phyloP scores from a whole-genome alignment of 2,797 vertebrate species.

The Hafferia zeledoni region DNA sequence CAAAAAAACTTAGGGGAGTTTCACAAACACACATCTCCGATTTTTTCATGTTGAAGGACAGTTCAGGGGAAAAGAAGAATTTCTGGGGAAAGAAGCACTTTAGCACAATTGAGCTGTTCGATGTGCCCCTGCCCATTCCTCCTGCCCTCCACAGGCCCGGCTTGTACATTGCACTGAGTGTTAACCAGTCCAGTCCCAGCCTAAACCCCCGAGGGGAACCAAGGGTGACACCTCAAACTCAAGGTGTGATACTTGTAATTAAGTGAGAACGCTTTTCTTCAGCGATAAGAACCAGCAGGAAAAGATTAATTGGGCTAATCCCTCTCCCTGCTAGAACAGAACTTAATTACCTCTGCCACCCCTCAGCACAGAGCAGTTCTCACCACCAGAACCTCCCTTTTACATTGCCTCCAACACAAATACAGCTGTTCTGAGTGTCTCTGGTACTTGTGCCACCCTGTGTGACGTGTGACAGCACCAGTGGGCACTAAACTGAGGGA shows the following conservation, averaged over 20 bases:
- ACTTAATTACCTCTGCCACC: background rate
- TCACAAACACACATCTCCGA: fast-evolving
- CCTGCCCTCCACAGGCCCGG: background rate
- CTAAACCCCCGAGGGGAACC: background rate
- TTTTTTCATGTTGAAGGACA: background rate
- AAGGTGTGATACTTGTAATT: background rate
- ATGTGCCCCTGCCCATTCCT: background rate
- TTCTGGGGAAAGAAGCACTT: background rate
- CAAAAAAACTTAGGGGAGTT: background rate
- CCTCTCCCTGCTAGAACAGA: background rate
- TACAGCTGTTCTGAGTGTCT: background rate
- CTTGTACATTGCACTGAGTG: background rate
- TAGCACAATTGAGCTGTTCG: background rate
- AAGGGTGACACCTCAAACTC: background rate
- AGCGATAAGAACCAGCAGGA: background rate
- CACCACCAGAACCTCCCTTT: background rate
- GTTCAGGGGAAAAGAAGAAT: background rate
- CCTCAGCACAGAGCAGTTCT: background rate
- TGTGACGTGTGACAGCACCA: background rate
- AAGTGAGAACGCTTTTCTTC: background rate
- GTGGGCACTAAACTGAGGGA: conserved; percentile 16
- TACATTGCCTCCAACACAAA: background rate
- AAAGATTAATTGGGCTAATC: background rate
- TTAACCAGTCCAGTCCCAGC: background rate
- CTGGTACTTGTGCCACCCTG: background rate